phyloP scores from a whole-genome alignment of 30 jellyfish, hydroid and myxozoan species.

The Pseudorhiza aurosa region DNA sequence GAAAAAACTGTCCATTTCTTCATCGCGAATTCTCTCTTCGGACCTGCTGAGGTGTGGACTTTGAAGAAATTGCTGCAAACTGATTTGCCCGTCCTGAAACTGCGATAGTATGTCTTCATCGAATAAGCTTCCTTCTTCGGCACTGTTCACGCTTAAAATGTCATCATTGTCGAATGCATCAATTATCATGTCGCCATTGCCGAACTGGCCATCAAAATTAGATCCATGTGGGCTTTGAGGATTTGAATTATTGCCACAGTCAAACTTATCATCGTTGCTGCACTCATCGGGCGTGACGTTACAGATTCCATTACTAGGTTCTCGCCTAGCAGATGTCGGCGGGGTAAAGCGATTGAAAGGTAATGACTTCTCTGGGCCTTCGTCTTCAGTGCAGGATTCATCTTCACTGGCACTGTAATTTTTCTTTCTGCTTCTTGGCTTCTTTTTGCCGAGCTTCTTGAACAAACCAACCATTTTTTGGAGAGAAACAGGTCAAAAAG shows the following conservation, averaged over 20 bases:
- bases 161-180: constrained; percentile 50
- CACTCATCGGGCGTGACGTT: constrained; percentile 60
- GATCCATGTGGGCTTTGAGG: constrained; percentile 16
- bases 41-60: constrained; percentile 83
- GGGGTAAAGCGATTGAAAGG: constrained; percentile 31
- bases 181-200: constrained; percentile 6
- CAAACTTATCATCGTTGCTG: neutral
- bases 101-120: constrained; percentile 87
- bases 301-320: constrained; percentile 53
- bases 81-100: constrained; percentile 85
- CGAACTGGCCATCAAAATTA: neutral
- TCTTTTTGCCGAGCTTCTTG: constrained; percentile 72
- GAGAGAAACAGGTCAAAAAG: constrained; percentile 39
- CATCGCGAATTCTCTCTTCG: constrained; percentile 68
- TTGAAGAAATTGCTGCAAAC: constrained; percentile 85
- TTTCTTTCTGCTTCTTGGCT: constrained; percentile 38
- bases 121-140: constrained; percentile 73
- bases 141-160: constrained; percentile 29
- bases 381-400: constrained; percentile 73
- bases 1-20: constrained; percentile 61
- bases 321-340: constrained; percentile 16
- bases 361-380: constrained; percentile 33
- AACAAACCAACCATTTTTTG: constrained; percentile 66
- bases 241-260: neutral
- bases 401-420: constrained; percentile 60